Evolutionary conservation across 2,113 vertebrate species (phyloP).

Genomic region (Gavia stellata): DNA sequence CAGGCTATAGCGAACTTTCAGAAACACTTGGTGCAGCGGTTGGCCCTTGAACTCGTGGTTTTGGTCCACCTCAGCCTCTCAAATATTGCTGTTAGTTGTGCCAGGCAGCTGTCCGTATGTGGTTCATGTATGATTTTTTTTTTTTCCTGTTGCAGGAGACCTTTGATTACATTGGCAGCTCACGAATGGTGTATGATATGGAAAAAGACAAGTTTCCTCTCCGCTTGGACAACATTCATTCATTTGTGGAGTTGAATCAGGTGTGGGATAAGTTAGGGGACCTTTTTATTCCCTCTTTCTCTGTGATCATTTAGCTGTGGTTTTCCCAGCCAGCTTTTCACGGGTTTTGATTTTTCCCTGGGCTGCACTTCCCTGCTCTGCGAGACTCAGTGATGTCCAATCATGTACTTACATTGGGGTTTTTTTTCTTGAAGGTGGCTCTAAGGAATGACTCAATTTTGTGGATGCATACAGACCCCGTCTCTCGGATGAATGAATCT

Average conservation of each 20-base stretch:
- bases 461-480: conserved; percentile 90
- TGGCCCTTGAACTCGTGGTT: background rate
- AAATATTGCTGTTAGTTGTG: background rate
- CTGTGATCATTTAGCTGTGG: too few species aligned
- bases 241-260: conserved; percentile 76
- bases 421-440: conserved; percentile 75
- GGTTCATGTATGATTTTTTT: too few species aligned
- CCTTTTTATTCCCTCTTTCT: background rate
- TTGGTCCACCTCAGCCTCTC: background rate
- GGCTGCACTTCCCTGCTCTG: background rate
- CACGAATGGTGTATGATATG: conserved; percentile 86
- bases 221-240: conserved; percentile 66
- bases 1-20: background rate
- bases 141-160: conserved; percentile 76
- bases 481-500: conserved; percentile 78
- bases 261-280: background rate
- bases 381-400: accelerated
- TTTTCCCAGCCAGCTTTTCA: background rate
- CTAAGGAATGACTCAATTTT: conserved; percentile 63
- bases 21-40: background rate
- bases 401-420: accelerated
- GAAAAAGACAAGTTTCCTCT: conserved; percentile 71
- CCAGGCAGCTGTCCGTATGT: accelerated
- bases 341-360: background rate
- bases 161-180: conserved; percentile 98